These are phyloP conservation scores for Tragelaphus buxtoni DNA, from an alignment of 2,113 vertebrate species.

Conservation along the genomic window DNA sequence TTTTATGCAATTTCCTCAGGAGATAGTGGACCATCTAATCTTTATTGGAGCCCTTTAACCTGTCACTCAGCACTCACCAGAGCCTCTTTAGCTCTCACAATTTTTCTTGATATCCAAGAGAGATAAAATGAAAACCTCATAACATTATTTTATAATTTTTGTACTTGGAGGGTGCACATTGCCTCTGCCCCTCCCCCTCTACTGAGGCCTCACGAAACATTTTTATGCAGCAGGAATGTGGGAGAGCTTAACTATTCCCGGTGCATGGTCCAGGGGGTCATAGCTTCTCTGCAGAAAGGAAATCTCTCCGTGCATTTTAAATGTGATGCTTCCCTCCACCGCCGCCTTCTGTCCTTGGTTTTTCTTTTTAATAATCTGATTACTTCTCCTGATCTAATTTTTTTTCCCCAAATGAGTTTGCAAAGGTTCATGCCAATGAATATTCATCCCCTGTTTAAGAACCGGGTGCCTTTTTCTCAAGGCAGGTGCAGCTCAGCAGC, in stretches of 20 bases:
- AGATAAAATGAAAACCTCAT: constrained; percentile 79
- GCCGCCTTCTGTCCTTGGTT: constrained; percentile 56
- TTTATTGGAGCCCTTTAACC: constrained; percentile 87
- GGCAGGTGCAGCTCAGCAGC: constrained; percentile 63
- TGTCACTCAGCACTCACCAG: constrained; percentile 82
- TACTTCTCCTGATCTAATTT: constrained; percentile 73
- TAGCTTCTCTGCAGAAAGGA: background rate
- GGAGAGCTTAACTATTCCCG: constrained; percentile 9
- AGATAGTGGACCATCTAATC: constrained; percentile 87
- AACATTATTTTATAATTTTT: constrained; percentile 80
- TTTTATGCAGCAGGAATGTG: constrained; percentile 48
- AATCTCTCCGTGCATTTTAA: constrained; percentile 68
- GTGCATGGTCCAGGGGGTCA: background rate
- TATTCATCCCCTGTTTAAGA: constrained; percentile 71
- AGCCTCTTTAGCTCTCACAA: constrained; percentile 73
- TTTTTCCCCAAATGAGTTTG: constrained; percentile 74
- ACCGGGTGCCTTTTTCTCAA: constrained; percentile 28
- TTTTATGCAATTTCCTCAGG: constrained; percentile 87
- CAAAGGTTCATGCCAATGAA: constrained; percentile 74
- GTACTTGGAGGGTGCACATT: constrained; percentile 39
- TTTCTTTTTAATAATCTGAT: constrained; percentile 75
- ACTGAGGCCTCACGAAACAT: background rate
- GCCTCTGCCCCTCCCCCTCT: background rate
- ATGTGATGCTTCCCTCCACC: constrained; percentile 40
- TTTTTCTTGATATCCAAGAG: constrained; percentile 77